Evolutionary conservation across 1,140 invertebrate genomes (phyloP), one percentile per base, ranked within the genome.

Genomic region (Achroia grisella): DNA sequence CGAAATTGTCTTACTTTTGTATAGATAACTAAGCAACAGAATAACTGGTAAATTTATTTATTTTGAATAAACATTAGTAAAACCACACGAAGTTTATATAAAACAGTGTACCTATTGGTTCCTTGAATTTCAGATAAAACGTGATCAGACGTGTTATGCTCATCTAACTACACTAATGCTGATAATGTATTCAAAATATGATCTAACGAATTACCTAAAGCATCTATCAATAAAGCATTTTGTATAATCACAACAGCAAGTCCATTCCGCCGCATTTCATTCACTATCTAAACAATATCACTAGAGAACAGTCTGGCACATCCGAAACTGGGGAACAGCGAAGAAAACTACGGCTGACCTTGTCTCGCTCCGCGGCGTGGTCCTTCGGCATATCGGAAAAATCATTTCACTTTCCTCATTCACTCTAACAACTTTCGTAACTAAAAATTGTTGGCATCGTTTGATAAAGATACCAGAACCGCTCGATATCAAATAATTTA

Each of bases 261-360:
- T 80, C 74, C 64, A 49, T 71, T 66, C 62, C 53, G 52, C 48
- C 63, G 60, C 54, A 65, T 68, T 69, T 74, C 62, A 61, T 75
- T 74, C 71, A 85, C 71, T 84, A 81, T 68, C 77, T 83, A 81
- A 69, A 64, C 58, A 61, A 71, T 81, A 84, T 68, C 74, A 80
- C 76, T 79, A 76, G 35, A 66, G 59, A 80, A 75, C 67, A 72
- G 76, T 81, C 76, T 72, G 65, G 57, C 71, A 85, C 81, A 60
- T 81, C 81, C 81, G 81, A 85, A 82, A 75, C 76, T 75, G 62
- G 66, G 79, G 71, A 85, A 84, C 80, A 79, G 70, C 76, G 80
- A 81, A 72, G 68, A 59, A 66, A 74, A 82, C 80, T 80, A 71
- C 80, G 80, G 78, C 80, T 69, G 66, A 71, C 77, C 75, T 71